Evolutionary conservation across 2,888 invertebrate species (phyloP).

Genomic region (Drosophila tanythrix): DNA sequence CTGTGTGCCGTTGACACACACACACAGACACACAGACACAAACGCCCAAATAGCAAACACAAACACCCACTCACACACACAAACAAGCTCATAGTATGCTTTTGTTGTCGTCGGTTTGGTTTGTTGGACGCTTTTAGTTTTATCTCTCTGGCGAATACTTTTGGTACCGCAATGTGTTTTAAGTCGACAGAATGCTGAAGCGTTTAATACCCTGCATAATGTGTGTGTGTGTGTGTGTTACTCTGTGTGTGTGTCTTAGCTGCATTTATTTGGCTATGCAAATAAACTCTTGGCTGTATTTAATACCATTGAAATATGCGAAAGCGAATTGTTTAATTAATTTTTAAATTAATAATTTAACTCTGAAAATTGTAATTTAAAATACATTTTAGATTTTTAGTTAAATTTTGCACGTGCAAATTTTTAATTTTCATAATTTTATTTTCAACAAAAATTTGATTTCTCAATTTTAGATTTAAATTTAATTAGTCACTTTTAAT

Average conservation of each 20-base stretch:
- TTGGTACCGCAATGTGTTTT: slow-evolving; percentile 41
- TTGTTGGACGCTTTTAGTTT: slow-evolving; percentile 75
- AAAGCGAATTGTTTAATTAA: background rate
- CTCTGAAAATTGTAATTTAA: background rate
- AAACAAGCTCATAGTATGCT: slow-evolving; percentile 48
- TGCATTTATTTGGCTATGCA: background rate
- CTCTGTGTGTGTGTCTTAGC: background rate
- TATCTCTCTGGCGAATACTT: slow-evolving; percentile 59
- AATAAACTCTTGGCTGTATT: background rate
- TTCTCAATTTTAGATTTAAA: background rate
- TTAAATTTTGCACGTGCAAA: background rate
- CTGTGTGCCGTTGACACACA: slow-evolving; percentile 73
- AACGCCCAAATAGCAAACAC: slow-evolving; percentile 44
- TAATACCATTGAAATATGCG: background rate
- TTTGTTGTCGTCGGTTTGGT: slow-evolving; percentile 70
- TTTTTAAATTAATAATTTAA: background rate
- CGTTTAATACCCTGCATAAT: slow-evolving; percentile 31
- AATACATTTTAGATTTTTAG: background rate
- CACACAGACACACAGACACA: slow-evolving; percentile 40
- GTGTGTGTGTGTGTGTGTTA: background rate
- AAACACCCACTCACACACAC: slow-evolving; percentile 32
- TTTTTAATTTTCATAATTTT: background rate
- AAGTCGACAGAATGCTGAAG: slow-evolving; percentile 3
- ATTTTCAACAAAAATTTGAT: background rate
- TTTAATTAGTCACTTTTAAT: background rate